A percentile compares a stretch with the other conserved stretches of the same genome.
These are phyloP conservation scores for Thecocarcelia acutangulata DNA, from an alignment of 2,888 invertebrate genomes.

Conservation along the genomic window DNA sequence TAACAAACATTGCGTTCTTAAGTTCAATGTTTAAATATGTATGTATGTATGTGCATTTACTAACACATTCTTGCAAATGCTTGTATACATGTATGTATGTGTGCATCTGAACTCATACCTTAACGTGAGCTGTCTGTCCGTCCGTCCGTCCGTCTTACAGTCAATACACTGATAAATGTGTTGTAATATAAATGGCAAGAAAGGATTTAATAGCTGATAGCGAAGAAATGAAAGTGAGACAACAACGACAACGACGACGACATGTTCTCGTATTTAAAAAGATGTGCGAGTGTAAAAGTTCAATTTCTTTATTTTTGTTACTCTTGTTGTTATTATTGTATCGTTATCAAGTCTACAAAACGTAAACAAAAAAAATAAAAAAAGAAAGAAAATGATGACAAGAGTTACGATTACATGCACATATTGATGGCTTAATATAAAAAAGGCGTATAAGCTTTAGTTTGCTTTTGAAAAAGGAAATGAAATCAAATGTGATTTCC, in stretches of 20 bases:
- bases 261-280: slow-evolving; percentile 11
- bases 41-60: not conserved
- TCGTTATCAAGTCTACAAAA: slow-evolving; percentile 34
- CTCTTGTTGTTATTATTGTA: slow-evolving; percentile 27
- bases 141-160: slow-evolving; percentile 16
- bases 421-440: too few relatives aligned
- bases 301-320: slow-evolving; percentile 15
- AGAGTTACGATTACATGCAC: not conserved
- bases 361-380: slow-evolving; percentile 29
- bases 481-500: too few relatives aligned
- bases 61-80: not conserved
- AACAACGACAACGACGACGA: not conserved
- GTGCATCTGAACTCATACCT: slow-evolving; percentile 5
- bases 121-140: slow-evolving; percentile 32
- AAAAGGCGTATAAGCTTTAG: too few relatives aligned
- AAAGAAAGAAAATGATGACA: slow-evolving; percentile 37
- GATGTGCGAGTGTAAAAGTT: slow-evolving; percentile 25
- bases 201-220: slow-evolving; percentile 55
- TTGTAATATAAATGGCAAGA: slow-evolving; percentile 48
- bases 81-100: not conserved
- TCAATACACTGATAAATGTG: slow-evolving; percentile 52
- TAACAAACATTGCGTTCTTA: slow-evolving; percentile 67
- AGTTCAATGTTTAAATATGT: slow-evolving; percentile 61
- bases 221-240: slow-evolving; percentile 35
- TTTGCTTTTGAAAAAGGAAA: too few relatives aligned